A percentile compares a stretch with the other conserved stretches of the same genome.
phyloP scores from a whole-genome alignment of 2,888 invertebrate genomes.

The Drosophila picticornis region DNA sequence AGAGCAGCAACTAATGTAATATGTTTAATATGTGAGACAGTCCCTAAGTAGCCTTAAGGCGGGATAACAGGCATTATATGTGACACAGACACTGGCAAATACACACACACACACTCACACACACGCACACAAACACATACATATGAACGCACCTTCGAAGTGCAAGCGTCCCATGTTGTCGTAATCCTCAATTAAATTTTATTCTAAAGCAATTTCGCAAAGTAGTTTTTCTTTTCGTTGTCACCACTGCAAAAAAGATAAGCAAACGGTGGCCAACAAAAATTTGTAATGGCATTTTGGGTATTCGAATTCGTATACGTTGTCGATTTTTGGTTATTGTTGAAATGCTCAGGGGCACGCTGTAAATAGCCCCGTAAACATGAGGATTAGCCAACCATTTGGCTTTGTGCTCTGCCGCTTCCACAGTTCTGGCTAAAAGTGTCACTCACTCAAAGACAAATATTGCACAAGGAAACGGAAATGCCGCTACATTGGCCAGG shows the following conservation, averaged over 20 bases:
- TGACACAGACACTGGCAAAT: slow-evolving; percentile 38
- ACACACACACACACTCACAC: slow-evolving; percentile 28
- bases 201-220: slow-evolving; percentile 81
- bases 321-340: slow-evolving; percentile 70
- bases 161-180: slow-evolving; percentile 44
- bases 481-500: slow-evolving; percentile 76
- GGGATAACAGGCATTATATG: slow-evolving; percentile 77
- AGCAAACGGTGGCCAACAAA: slow-evolving; percentile 64
- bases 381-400: slow-evolving; percentile 79
- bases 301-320: slow-evolving; percentile 37
- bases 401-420: slow-evolving; percentile 67
- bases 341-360: slow-evolving; percentile 70
- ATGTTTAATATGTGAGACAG: slow-evolving; percentile 80
- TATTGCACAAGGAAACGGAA: slow-evolving; percentile 81
- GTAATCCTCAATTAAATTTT: slow-evolving; percentile 84
- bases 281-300: slow-evolving; percentile 57
- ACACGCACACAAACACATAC: slow-evolving; percentile 11
- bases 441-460: slow-evolving; percentile 73
- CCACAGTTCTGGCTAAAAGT: slow-evolving; percentile 65
- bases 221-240: slow-evolving; percentile 69
- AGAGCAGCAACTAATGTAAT: slow-evolving; percentile 69
- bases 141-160: slow-evolving; percentile 25
- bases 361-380: slow-evolving; percentile 81
- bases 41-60: slow-evolving; percentile 81
- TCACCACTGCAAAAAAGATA: slow-evolving; percentile 56